Evolutionary conservation across 2,113 vertebrate genomes (phyloP), one percentile per base, ranked within the genome.

Genomic region (Globicephala melas): DNA sequence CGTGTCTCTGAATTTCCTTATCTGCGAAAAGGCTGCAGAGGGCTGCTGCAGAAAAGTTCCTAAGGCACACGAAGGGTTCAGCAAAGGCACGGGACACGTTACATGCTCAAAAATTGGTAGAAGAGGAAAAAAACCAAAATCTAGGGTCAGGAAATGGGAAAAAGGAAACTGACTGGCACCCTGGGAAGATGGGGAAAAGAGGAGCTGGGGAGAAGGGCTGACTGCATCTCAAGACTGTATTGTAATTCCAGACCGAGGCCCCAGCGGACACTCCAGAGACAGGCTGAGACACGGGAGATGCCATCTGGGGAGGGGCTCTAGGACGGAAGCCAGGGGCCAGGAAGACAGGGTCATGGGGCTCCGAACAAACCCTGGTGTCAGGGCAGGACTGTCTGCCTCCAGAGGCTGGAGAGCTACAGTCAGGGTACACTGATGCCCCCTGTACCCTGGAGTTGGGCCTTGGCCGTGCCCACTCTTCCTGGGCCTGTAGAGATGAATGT

Each of bases 391-490:
- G 8, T 65, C 33, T 23, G 60, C 50, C n/a, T 86, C 33, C 8
- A 17, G 10, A 76, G 47, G 41, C 79, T 47, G 8, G 33, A 89
- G 2, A 1, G 13, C 62, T 67, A 7, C 44, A 2, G 0, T 10
- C 23, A 47, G n/a, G 47, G 5, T 1, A 1, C 41, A 58, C 6
- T 6, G 17, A 44, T 6, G 2, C n/a, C n/a, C 31, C 31, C 65
- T 20, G 3, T 2, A 23, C 5, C n/a, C 4, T 50, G n/a, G 38
- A 41, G 70, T 1, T 18, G 83, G 47, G 31, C 79, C 62, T 1
- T 0, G 71, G 26, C 20, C 8, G 4, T 21, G 21, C 6, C 8
- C 26, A 1, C 12, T 36, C 31, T 38, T 53, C 76, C 8, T 10
- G 63, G 6, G 50, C 74, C 18, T 47, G 13, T 18, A 44, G 53